Base-by-base conservation (phyloP, 2,797 vertebrate species). In the Crenuchus spilurus region DNA sequence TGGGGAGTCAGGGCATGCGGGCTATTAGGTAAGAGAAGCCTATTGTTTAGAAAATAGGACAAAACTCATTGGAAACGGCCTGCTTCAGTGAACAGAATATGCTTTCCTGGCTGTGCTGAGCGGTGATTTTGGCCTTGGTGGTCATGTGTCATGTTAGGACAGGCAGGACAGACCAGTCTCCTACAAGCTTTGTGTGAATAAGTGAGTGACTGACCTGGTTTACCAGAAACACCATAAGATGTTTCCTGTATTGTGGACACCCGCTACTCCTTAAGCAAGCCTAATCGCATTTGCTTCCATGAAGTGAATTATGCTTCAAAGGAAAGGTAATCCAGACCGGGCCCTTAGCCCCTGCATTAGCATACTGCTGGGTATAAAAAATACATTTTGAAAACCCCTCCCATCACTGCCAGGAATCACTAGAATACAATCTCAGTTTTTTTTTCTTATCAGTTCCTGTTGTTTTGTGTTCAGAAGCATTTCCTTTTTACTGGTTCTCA, bases 71-170 rank as follows among this genome's bases (percentile, higher is more conserved):
- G 57, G 51, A 66, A 48, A 54, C 65, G 58, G 62, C 67, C 61
- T 42, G 48, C 37, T 57, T 73, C 68, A 24, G 62, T 67, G 63
- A 79, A 77, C 46, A 65, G 35, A 63, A 52, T 35, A 37, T 46
- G 66, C 70, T 78, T 78, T 80, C 61, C 64, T 70, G 61, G 76
- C 68, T 49, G 57, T 75, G 14, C 52, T 37, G 46, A 76, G 73
- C 44, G 48, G 51, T 67, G 13, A 64, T 49, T 51, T 62, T 72
- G 68, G 70, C 55, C 52, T 64, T 70, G 54, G 62, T 73, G 72
- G 22, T 74, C 62, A 76, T 73, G 78, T 75, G 69, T 80, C 72
- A 80, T 30, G 41, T 72, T 69, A 35, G 74, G 67, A 74, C 58
- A 68, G 57, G 70, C 64, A 75, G 72, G 49, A 70, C 70, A 71